phyloP scores from a whole-genome alignment of 2,113 vertebrate genomes.

The Dipodomys merriami region DNA sequence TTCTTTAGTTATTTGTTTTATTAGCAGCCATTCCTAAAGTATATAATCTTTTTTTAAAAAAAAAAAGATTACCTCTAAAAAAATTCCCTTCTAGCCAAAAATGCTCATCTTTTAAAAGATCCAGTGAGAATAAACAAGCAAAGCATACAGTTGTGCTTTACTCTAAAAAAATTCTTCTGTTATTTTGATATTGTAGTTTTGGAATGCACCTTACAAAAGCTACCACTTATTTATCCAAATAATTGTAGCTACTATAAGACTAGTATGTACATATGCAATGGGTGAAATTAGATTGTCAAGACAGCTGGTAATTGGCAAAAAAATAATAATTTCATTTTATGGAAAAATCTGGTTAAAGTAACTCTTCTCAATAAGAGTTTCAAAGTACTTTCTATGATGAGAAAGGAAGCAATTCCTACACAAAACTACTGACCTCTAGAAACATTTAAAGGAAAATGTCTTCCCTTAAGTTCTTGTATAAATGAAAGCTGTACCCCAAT shows the following conservation, averaged over 20 bases:
- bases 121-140: neutral
- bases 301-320: constrained; percentile 37
- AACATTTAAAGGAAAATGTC: constrained; percentile 55
- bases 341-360: constrained; percentile 53
- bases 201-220: neutral
- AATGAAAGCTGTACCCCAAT: neutral
- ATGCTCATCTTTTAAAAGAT: neutral
- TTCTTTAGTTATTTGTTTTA: constrained; percentile 9
- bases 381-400: constrained; percentile 45
- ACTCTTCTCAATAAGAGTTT: constrained; percentile 41
- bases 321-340: constrained; percentile 47
- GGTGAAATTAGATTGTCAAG: constrained; percentile 13
- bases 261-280: constrained; percentile 16
- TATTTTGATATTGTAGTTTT: neutral
- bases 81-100: neutral
- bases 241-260: constrained; percentile 37
- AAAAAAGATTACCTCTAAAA: neutral
- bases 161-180: neutral
- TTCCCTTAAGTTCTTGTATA: constrained; percentile 51
- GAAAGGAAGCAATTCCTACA: constrained; percentile 48
- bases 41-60: neutral
- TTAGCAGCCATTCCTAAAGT: constrained; percentile 16
- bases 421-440: constrained; percentile 16
- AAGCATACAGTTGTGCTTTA: neutral
- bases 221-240: constrained; percentile 15